A percentile compares a stretch with the other conserved stretches of the same genome.
These are phyloP conservation scores for Ormyrus thymus DNA, from an alignment of 2,888 invertebrate species.

Conservation along the genomic window DNA sequence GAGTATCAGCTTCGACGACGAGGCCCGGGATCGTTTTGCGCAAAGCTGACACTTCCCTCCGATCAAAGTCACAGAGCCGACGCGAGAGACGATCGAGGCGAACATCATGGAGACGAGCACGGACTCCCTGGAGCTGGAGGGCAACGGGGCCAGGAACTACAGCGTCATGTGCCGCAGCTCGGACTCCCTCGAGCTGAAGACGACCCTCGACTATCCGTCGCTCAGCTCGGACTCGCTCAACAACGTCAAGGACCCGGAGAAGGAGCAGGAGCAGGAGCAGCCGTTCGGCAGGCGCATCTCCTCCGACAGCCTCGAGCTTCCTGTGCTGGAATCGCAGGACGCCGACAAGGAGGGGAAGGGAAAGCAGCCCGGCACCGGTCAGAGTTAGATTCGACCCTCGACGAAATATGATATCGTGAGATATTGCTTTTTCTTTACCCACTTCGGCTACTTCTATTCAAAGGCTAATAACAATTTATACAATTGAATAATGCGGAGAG, in stretches of 20 bases:
- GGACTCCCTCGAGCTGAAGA: constrained; percentile 82
- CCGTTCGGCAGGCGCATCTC: constrained; percentile 70
- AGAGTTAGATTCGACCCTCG: constrained; percentile 60
- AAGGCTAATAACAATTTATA: too few species aligned
- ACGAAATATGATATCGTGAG: constrained; percentile 45
- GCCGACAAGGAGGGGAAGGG: constrained; percentile 58
- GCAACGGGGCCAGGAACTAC: constrained; percentile 71
- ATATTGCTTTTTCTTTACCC: too few species aligned
- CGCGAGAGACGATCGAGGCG: constrained; percentile 65
- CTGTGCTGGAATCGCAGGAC: constrained; percentile 65
- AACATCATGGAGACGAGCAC: constrained; percentile 80
- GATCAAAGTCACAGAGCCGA: constrained; percentile 7
- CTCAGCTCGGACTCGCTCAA: constrained; percentile 73
- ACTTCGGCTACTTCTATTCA: too few species aligned
- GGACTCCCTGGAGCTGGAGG: constrained; percentile 81
- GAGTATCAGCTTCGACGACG: too few species aligned
- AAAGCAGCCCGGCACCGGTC: constrained; percentile 60
- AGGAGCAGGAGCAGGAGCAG: constrained; percentile 59
- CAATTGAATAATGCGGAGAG: too few species aligned
- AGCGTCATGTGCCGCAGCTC: constrained; percentile 80
- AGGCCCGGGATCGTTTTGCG: too few species aligned
- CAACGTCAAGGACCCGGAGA: constrained; percentile 68
- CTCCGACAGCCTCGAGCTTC: constrained; percentile 71
- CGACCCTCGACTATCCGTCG: constrained; percentile 73
- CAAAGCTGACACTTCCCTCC: too few species aligned